These are phyloP conservation scores for Calephelis nemesis DNA, from an alignment of 1,140 invertebrate genomes.

Conservation along the genomic window DNA sequence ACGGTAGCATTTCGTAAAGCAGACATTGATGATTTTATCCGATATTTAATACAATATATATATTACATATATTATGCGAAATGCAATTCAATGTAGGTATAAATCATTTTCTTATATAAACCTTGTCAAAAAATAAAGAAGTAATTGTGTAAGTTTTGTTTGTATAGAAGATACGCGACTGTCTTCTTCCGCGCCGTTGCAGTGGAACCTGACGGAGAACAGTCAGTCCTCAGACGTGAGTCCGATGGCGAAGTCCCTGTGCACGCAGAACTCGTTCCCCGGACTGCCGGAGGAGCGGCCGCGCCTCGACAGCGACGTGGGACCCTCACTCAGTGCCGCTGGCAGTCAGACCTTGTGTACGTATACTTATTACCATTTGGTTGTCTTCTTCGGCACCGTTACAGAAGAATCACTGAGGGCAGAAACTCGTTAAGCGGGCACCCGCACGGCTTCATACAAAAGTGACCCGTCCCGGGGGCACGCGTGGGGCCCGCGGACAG, in stretches of 20 bases:
- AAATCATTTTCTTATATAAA: too few species aligned
- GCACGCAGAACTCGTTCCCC: constrained; percentile 51
- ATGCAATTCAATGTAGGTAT: too few species aligned
- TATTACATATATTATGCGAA: too few species aligned
- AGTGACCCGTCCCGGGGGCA: too few species aligned
- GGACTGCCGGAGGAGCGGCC: constrained; percentile 42
- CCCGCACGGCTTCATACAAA: too few species aligned
- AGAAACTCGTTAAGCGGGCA: too few species aligned
- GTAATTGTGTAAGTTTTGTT: not conserved
- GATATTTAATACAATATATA: too few species aligned
- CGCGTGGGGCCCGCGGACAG: too few species aligned
- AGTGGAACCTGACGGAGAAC: constrained; percentile 36
- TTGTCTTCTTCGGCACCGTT: not conserved
- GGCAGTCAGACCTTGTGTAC: constrained; percentile 68
- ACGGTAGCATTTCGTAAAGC: too few species aligned
- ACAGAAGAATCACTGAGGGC: too few species aligned
- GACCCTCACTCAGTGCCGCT: constrained; percentile 71
- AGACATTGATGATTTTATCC: too few species aligned
- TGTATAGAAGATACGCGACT: constrained; percentile 41
- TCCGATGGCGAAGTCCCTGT: constrained; percentile 52
- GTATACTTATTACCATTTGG: constrained; percentile 6
- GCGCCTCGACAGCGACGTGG: constrained; percentile 76
- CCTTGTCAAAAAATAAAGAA: too few species aligned
- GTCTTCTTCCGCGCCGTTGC: constrained; percentile 59
- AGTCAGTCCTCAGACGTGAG: constrained; percentile 38